Evolutionary conservation across 1,140 invertebrate genomes (phyloP).

Genomic region (Bilobella aurantiaca): DNA sequence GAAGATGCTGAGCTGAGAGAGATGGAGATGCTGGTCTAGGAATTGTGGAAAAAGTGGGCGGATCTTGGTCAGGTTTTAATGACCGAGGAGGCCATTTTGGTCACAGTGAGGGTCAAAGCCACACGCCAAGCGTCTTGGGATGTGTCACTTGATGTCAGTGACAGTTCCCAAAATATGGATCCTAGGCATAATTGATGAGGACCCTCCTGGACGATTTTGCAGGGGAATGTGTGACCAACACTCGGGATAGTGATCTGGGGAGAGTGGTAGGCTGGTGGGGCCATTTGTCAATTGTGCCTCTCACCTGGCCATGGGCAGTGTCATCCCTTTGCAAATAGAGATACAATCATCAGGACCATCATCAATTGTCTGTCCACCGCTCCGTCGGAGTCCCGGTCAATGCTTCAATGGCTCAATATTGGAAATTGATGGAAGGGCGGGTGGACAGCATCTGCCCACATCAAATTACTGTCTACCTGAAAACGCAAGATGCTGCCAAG

Average conservation of each 20-base stretch:
- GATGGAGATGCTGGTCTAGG: too few relatives aligned
- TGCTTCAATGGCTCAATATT: too few relatives aligned
- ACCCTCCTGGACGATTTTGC: not conserved
- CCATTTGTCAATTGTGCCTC: not conserved
- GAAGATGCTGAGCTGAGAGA: too few relatives aligned
- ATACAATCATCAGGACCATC: not conserved
- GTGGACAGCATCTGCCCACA: too few relatives aligned
- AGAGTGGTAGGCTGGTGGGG: not conserved
- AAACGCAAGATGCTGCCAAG: too few relatives aligned
- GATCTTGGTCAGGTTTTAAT: too few relatives aligned
- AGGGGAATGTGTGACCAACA: not conserved
- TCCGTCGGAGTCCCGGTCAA: too few relatives aligned
- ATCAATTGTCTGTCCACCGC: not conserved
- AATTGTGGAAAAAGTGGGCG: too few relatives aligned
- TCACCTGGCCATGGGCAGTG: not conserved
- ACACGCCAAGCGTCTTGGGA: not conserved
- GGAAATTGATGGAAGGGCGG: too few relatives aligned
- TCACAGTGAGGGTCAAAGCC: not conserved
- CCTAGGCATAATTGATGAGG: not conserved
- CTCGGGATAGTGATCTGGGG: not conserved
- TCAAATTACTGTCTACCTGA: too few relatives aligned
- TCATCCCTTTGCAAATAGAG: not conserved
- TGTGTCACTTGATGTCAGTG: not conserved
- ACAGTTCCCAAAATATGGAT: too few relatives aligned
- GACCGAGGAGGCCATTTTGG: not conserved